Conservation (phyloP, 2,113 vertebrate genomes). For the Crypturellus undulatus region DNA sequence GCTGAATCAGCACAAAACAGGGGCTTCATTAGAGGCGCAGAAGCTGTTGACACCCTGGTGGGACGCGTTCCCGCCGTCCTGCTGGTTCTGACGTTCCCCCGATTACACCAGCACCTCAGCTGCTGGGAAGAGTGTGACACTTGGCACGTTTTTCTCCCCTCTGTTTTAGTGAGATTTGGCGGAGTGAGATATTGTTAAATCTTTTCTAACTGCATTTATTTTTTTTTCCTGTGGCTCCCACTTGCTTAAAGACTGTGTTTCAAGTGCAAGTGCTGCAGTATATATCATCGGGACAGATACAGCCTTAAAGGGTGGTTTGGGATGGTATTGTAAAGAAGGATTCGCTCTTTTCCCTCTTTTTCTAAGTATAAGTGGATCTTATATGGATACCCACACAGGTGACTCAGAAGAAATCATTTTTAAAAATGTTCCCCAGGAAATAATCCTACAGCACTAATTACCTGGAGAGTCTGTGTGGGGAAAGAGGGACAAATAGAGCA, state of each 20-base stretch:
- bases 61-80: not conserved
- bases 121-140: not conserved
- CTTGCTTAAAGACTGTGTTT: not conserved
- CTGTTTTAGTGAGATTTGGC: not conserved
- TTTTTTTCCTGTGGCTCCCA: accelerated
- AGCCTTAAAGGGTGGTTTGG: not conserved
- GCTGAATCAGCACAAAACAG: not conserved
- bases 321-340: not conserved
- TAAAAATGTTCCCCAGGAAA: not conserved
- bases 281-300: not conserved
- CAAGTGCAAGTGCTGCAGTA: not conserved
- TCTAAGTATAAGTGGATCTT: not conserved
- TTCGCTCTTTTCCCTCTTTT: not conserved
- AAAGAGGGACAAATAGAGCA: not conserved
- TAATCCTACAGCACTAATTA: not conserved
- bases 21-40: not conserved
- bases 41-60: not conserved
- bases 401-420: not conserved
- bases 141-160: not conserved
- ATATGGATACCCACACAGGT: not conserved
- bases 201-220: not conserved
- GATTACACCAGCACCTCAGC: not conserved
- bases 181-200: not conserved
- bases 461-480: not conserved
- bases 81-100: not conserved